phyloP scores from a whole-genome alignment of 1,140 invertebrate species.

The Hylaeus anthracinus region DNA sequence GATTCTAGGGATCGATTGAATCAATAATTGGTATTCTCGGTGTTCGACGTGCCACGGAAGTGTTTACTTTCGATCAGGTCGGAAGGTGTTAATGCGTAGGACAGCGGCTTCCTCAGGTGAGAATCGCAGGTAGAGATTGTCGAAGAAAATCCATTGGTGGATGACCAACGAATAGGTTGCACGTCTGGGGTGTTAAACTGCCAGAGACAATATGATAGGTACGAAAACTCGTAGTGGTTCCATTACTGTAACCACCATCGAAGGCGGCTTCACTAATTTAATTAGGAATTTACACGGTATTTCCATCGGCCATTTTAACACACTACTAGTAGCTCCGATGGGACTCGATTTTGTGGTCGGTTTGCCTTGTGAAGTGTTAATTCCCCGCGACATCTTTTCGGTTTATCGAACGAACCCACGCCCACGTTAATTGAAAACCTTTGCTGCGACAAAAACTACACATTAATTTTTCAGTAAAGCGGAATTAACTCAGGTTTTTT shows the following conservation, averaged over 20 bases:
- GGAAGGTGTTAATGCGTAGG: slow-evolving; percentile 65
- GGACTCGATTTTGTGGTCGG: slow-evolving; percentile 20
- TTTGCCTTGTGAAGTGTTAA: slow-evolving; percentile 44
- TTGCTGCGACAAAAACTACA: background rate
- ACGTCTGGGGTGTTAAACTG: slow-evolving; percentile 44
- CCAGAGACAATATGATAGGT: slow-evolving; percentile 45
- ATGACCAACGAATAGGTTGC: slow-evolving; percentile 27
- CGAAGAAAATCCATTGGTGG: slow-evolving; percentile 57
- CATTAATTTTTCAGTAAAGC: background rate
- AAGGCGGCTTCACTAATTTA: slow-evolving; percentile 60
- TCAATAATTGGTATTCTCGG: slow-evolving; percentile 61
- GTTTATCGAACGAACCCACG: background rate
- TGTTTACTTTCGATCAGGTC: slow-evolving; percentile 66
- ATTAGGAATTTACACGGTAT: slow-evolving; percentile 63
- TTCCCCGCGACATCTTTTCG: slow-evolving; percentile 22
- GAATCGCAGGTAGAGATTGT: slow-evolving; percentile 60
- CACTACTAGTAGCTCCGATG: background rate
- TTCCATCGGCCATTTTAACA: slow-evolving; percentile 55
- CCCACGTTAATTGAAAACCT: slow-evolving; percentile 46
- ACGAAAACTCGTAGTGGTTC: slow-evolving; percentile 23
- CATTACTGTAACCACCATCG: slow-evolving; percentile 18
- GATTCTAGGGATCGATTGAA: slow-evolving; percentile 53
- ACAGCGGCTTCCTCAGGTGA: slow-evolving; percentile 56
- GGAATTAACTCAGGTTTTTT: too few relatives aligned
- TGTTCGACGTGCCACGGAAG: slow-evolving; percentile 32